Conservation (phyloP, 2,888 invertebrate genomes). For the Lasius fuliginosus region DNA sequence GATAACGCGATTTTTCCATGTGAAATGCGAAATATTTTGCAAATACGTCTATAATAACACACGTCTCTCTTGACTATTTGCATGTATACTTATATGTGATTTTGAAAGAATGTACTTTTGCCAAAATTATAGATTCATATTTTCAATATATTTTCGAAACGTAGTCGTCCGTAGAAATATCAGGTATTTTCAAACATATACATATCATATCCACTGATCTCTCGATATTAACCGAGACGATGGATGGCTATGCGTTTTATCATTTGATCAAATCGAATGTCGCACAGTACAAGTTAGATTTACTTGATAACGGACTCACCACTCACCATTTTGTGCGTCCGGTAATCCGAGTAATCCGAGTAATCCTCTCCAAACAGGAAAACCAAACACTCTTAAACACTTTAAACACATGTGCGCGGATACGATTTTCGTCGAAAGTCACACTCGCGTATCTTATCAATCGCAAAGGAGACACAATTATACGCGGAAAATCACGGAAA, state of each 20-base stretch:
- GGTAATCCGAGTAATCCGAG: too few relatives aligned
- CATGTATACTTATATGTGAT: slow-evolving; percentile 58
- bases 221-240: slow-evolving; percentile 57
- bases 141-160: slow-evolving; percentile 71
- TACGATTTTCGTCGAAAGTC: background rate
- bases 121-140: slow-evolving; percentile 60
- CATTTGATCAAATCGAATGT: slow-evolving; percentile 56
- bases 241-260: slow-evolving; percentile 60
- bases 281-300: slow-evolving; percentile 57
- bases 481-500: background rate
- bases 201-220: slow-evolving; percentile 78
- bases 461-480: background rate
- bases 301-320: slow-evolving; percentile 24
- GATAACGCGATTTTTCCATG: slow-evolving; percentile 9
- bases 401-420: background rate
- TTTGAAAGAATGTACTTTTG: slow-evolving; percentile 59
- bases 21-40: background rate
- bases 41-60: background rate
- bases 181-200: slow-evolving; percentile 63
- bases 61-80: slow-evolving; percentile 5
- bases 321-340: background rate
- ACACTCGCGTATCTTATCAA: background rate
- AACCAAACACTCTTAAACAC: too few relatives aligned
- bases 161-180: slow-evolving; percentile 63
- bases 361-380: too few relatives aligned